Conservation (phyloP, 2,797 vertebrate species). For the Acomys russatus region DNA sequence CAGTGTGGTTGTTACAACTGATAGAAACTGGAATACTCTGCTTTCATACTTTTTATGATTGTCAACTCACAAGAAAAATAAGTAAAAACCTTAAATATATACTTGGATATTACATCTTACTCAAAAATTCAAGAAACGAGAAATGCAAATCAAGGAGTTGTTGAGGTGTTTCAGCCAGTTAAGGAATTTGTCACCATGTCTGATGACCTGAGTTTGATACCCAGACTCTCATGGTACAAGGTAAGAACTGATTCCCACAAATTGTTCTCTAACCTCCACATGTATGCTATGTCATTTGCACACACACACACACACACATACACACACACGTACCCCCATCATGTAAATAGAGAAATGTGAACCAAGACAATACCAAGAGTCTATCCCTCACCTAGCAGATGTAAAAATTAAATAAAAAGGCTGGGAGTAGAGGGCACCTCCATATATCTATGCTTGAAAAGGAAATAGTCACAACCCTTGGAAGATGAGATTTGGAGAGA, state of each 20-base stretch:
- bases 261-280: neutral
- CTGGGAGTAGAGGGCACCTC: neutral
- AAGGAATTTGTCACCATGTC: too few relatives aligned
- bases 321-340: too few relatives aligned
- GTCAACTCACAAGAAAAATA: neutral
- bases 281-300: neutral
- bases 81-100: constrained; percentile 31
- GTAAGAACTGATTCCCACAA: neutral
- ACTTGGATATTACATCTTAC: neutral
- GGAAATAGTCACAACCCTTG: neutral
- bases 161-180: neutral
- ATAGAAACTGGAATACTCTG: neutral
- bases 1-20: constrained; percentile 15
- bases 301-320: neutral
- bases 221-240: neutral
- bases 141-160: neutral
- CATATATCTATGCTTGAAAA: neutral
- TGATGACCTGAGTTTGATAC: neutral
- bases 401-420: neutral
- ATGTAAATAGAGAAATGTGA: neutral
- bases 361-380: neutral
- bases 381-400: neutral
- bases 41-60: constrained; percentile 36
- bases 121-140: neutral
- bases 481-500: neutral